Evolutionary conservation across 2,797 vertebrate genomes (phyloP), one percentile per base, ranked within the genome.

Genomic region (Zalophus californianus): DNA sequence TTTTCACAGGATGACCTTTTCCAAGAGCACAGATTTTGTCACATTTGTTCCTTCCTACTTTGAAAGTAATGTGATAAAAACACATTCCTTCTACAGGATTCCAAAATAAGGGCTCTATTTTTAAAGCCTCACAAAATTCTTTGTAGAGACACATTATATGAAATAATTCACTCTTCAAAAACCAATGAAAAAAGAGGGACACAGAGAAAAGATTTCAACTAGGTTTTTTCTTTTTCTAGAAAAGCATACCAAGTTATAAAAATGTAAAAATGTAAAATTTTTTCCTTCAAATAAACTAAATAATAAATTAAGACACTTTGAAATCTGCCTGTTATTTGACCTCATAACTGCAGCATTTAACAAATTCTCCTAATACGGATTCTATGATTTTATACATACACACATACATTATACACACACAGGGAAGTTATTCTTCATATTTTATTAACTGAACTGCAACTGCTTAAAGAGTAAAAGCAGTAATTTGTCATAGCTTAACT

Each of bases 391-490:
- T 72, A 50, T 15, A 35, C 2, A 20, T 3, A n/a, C 25, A 90
- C 18, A 72, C 10, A 77, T 0, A 77, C 62, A 77, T 54, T 15
- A 48, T 32, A 79, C 11, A 44, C 38, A 78, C 20, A n/a, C 25
- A 15, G 56, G 52, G 20, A 96, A 95, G 58, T 11, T 7, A 38
- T 52, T 60, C 2, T n/a, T 58, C 29, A 38, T 25, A 62, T 32
- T 79, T 86, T 94, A 86, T 38, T 85, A 96, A 7, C 14, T 88
- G 52, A 82, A 94, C 7, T 83, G 11, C 10, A 95, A 77, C 7
- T 70, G 2, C 85, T 92, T 72, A 86, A 95, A 68, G 78, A 93
- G 78, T 87, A 21, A 78, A 98, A 97, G 38, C 88, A 92, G 15
- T 82, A 41, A 32, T 50, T 50, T 48, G 41, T 50, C 83, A 23